Percentiles rank a stretch among this genome's conserved stretches.
These are phyloP conservation scores for Dendrolimus kikuchii DNA, from an alignment of 1,140 invertebrate genomes.

Conservation along the genomic window DNA sequence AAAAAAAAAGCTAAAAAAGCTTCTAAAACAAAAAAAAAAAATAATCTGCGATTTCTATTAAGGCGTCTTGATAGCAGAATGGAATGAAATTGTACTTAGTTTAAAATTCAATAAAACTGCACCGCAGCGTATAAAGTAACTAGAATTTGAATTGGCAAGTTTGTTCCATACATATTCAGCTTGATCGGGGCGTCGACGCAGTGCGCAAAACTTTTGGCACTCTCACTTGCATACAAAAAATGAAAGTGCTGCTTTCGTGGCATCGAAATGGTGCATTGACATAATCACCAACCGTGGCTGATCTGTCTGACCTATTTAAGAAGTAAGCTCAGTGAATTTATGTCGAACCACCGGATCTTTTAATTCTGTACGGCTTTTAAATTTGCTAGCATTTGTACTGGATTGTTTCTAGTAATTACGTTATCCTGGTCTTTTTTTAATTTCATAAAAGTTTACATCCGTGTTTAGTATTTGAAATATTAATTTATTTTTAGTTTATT, in stretches of 20 bases:
- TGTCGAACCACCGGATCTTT: no score
- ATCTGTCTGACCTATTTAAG: constrained; percentile 31
- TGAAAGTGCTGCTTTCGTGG: constrained; percentile 43
- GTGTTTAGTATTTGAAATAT: no score
- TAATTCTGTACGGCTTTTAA: no score
- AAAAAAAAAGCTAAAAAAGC: no score
- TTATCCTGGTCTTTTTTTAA: no score
- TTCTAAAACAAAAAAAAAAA: no score
- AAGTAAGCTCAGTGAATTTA: no score
- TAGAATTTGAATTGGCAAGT: constrained; percentile 62
- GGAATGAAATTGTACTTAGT: constrained; percentile 10
- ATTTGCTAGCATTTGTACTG: no score
- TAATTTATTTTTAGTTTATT: no score
- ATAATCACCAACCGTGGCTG: neutral
- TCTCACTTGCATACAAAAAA: constrained; percentile 68
- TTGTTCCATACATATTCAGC: constrained; percentile 63
- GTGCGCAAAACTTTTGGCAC: constrained; percentile 70
- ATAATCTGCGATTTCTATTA: neutral
- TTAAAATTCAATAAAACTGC: constrained; percentile 42
- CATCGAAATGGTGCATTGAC: constrained; percentile 41
- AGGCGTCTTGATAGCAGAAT: constrained; percentile 7
- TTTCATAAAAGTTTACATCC: no score
- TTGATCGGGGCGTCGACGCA: constrained; percentile 47
- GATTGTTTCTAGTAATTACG: no score
- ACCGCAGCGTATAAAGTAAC: constrained; percentile 45